Percentiles rank a stretch among this genome's conserved stretches.
Evolutionary conservation across 2,888 invertebrate species (phyloP).

Genomic region (Drosophila flavopinicola): DNA sequence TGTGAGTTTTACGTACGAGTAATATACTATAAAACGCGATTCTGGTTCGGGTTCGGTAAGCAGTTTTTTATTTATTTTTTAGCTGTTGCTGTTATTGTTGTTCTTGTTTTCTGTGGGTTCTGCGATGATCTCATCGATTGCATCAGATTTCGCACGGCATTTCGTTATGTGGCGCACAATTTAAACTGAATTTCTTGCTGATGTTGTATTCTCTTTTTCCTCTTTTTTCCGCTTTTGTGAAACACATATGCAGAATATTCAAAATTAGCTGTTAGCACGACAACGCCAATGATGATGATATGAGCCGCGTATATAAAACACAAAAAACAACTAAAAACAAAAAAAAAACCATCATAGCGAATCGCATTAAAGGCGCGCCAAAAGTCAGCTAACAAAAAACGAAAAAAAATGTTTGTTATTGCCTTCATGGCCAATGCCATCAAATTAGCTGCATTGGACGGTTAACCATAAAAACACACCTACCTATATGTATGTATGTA

Average conservation of each 20-base stretch:
- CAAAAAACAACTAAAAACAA: background rate
- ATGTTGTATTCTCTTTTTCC: constrained; percentile 17
- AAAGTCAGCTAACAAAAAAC: constrained; percentile 15
- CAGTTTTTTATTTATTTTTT: constrained; percentile 31
- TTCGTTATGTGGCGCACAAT: constrained; percentile 73
- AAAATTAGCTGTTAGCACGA: constrained; percentile 74
- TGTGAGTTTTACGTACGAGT: constrained; percentile 42
- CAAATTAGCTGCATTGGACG: constrained; percentile 59
- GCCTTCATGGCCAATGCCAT: constrained; percentile 60
- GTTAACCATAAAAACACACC: constrained; percentile 10
- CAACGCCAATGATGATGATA: constrained; percentile 41
- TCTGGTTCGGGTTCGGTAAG: constrained; percentile 56
- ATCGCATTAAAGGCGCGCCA: constrained; percentile 55
- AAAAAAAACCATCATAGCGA: constrained; percentile 27
- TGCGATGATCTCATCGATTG: constrained; percentile 81
- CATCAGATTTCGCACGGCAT: constrained; percentile 79
- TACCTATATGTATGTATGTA: background rate
- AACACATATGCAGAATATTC: constrained; percentile 70
- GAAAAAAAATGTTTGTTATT: constrained; percentile 16
- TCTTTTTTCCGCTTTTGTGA: constrained; percentile 13
- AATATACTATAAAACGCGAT: constrained; percentile 20
- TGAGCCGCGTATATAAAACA: constrained; percentile 9
- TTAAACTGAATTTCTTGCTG: constrained; percentile 64
- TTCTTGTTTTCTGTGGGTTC: constrained; percentile 49
- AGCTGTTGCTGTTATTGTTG: constrained; percentile 20